Base-by-base conservation (phyloP, 2,797 vertebrate species). In the Anableps anableps region DNA sequence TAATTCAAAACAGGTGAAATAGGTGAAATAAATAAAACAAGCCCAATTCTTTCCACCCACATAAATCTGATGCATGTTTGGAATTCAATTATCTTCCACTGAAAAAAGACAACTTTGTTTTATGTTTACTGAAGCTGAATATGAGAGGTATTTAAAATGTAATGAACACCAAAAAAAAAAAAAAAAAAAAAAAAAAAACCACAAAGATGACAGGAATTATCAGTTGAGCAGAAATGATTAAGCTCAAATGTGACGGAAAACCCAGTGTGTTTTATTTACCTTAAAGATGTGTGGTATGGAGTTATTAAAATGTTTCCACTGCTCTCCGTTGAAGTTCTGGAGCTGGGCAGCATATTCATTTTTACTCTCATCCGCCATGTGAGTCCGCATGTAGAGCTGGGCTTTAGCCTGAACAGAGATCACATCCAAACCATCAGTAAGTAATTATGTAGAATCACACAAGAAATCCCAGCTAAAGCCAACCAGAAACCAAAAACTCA, bases 341-440 rank as follows among this genome's bases (percentile, higher is more conserved):
- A 99, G 96, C 64, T 99, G 99, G 77, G 99, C 97, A 1, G 99
- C 99, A 48, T 99, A 99, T 83, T 99, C 98, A 14, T 99, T 99
- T 95, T 99, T 99, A 89, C 97, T 98, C 90, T 99, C 98, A 72
- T 99, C 99, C 1, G 97, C 98, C 96, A 96, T 98, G 83, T 99
- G 99, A 1, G 97, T 99, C 75, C 98, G 97, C 77, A 98, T 91
- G 93, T 99, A 98, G 86, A 98, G 95, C 93, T 99, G 98, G 45
- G 97, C 96, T 94, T 99, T 99, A 60, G 99, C 97, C 99, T 99
- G 79, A 74, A 81, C 23, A 41, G 29, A 0, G 17, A 48, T 38
- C 0, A 76, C 34, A 85, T 21, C 14, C 45, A 72, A 0, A 45
- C 3, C 36, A 68, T 53, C 51, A 72, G 41, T 1, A 77, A 4